phyloP scores from a whole-genome alignment of 2,888 invertebrate genomes.

The Elmis aenea region DNA sequence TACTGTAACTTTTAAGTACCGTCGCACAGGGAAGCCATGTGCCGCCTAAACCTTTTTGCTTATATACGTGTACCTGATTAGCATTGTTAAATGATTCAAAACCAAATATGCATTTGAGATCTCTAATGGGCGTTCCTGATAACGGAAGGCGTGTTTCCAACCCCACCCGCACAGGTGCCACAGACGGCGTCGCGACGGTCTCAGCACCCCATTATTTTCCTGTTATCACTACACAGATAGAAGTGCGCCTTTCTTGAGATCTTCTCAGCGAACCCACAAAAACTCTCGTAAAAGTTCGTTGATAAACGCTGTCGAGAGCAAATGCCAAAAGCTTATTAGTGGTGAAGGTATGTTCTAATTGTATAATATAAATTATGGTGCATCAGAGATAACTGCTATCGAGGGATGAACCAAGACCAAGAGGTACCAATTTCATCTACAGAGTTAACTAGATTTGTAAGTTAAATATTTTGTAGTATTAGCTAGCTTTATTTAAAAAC shows the following conservation, averaged over 20 bases:
- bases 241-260: no score
- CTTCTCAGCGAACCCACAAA: no score
- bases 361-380: constrained; percentile 19
- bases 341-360: no score
- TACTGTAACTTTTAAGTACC: no score
- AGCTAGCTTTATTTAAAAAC: not conserved
- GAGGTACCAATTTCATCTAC: constrained; percentile 42
- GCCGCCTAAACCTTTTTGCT: no score
- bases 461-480: constrained; percentile 20
- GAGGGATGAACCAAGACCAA: constrained; percentile 45
- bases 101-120: constrained; percentile 27
- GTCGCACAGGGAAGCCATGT: no score
- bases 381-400: constrained; percentile 13
- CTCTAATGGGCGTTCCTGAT: constrained; percentile 36
- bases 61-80: constrained; percentile 20
- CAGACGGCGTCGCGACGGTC: constrained; percentile 32
- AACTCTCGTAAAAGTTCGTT: no score
- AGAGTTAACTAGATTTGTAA: constrained; percentile 43
- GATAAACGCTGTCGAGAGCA: no score
- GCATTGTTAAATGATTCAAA: constrained; percentile 22
- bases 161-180: constrained; percentile 31
- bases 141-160: constrained; percentile 38
- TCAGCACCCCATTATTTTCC: no score
- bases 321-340: no score
- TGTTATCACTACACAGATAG: no score